These are phyloP conservation scores for Drosophila lacicola DNA, from an alignment of 2,888 invertebrate species.

Conservation along the genomic window DNA sequence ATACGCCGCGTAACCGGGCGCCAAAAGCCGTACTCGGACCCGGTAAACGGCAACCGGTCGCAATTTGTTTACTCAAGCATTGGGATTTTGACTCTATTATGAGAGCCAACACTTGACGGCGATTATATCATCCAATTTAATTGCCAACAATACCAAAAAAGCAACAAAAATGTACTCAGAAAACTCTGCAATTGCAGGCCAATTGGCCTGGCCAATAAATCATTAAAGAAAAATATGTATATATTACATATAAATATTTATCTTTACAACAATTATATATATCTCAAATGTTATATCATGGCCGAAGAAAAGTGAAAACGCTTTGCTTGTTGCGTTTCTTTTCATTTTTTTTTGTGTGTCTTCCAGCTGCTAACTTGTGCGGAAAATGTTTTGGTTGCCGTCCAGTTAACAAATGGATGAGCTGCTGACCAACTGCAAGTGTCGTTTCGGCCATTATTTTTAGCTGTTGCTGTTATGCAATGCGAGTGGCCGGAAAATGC, in stretches of 20 bases:
- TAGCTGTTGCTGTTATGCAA: slow-evolving; percentile 32
- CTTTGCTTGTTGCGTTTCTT: slow-evolving; percentile 10
- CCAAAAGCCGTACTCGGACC: slow-evolving; percentile 5
- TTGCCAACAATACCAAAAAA: slow-evolving; percentile 20
- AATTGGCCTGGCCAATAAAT: slow-evolving; percentile 51
- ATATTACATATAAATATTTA: neutral
- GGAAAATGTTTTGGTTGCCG: slow-evolving; percentile 36
- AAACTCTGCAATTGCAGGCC: slow-evolving; percentile 19
- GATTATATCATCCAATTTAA: slow-evolving; percentile 53
- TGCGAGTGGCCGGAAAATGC: slow-evolving; percentile 11
- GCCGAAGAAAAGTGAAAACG: slow-evolving; percentile 45
- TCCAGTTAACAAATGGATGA: slow-evolving; percentile 34
- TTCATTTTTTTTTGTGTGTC: neutral
- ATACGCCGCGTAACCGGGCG: slow-evolving; percentile 36
- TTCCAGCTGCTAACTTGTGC: slow-evolving; percentile 40
- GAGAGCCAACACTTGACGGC: slow-evolving; percentile 7
- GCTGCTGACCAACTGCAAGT: slow-evolving; percentile 54
- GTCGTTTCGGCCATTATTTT: slow-evolving; percentile 31
- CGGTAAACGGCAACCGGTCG: slow-evolving; percentile 26
- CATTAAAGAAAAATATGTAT: slow-evolving; percentile 7
- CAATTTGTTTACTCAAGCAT: slow-evolving; percentile 35
- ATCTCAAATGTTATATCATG: slow-evolving; percentile 36
- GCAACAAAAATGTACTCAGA: slow-evolving; percentile 3
- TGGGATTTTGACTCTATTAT: slow-evolving; percentile 24
- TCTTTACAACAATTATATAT: slow-evolving; percentile 24